phyloP scores from a whole-genome alignment of 1,140 invertebrate genomes.

The Atta cephalotes region DNA sequence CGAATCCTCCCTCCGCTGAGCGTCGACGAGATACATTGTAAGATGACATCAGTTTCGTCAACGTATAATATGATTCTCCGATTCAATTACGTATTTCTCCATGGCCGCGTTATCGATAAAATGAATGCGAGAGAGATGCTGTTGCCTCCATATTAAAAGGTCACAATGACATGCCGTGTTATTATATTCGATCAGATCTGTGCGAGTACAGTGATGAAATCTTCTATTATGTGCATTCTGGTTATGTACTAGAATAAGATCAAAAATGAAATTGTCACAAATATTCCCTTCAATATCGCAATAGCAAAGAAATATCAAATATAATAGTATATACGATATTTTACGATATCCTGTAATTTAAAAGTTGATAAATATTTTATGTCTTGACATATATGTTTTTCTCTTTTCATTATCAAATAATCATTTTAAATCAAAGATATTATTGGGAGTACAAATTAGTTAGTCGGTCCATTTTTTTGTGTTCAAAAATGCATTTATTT shows the following conservation, averaged over 20 bases:
- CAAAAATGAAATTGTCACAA: neutral
- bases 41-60: neutral
- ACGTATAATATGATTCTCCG: neutral
- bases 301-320: neutral
- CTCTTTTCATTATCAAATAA: neutral
- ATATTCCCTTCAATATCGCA: neutral
- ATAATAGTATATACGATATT: neutral
- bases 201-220: neutral
- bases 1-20: conserved; percentile 47
- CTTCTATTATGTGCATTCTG: neutral
- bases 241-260: neutral
- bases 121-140: neutral
- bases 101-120: conserved; percentile 27
- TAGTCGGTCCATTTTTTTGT: too few relatives aligned
- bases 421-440: neutral
- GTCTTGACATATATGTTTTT: neutral
- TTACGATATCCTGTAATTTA: neutral
- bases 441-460: too few relatives aligned
- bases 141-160: conserved; percentile 47
- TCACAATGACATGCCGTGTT: neutral
- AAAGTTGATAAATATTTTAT: neutral
- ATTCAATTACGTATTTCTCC: conserved; percentile 65
- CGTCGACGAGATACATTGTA: conserved; percentile 59
- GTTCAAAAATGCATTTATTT: too few relatives aligned
- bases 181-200: conserved; percentile 1